phyloP scores from a whole-genome alignment of 2,888 invertebrate genomes.

The Eristalis pertinax region DNA sequence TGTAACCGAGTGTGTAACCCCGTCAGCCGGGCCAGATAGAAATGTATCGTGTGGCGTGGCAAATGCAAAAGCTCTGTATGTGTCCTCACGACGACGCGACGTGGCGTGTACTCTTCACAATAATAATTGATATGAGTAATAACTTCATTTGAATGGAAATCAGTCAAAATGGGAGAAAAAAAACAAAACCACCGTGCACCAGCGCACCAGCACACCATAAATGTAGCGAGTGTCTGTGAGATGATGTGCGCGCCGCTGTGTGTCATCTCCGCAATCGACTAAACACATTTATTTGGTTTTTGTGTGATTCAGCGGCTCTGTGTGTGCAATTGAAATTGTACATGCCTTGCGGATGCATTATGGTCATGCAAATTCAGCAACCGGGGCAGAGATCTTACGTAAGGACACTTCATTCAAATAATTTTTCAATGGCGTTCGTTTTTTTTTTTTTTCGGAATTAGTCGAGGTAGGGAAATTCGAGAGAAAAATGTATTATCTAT shows the following conservation, averaged over 20 bases:
- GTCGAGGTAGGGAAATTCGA: background rate
- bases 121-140: slow-evolving; percentile 52
- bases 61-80: background rate
- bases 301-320: background rate
- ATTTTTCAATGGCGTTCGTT: background rate
- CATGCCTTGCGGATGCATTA: background rate
- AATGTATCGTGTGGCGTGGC: background rate
- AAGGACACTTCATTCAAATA: background rate
- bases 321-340: background rate
- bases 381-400: background rate
- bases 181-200: background rate
- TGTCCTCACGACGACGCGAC: background rate
- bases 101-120: slow-evolving; percentile 31
- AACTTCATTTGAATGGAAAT: slow-evolving; percentile 38
- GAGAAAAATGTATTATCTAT: background rate
- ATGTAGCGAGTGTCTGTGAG: background rate
- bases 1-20: background rate
- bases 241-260: background rate
- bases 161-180: slow-evolving; percentile 2
- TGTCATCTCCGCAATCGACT: background rate
- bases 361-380: background rate
- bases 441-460: background rate
- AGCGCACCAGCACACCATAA: background rate
- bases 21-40: no score
- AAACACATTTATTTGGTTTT: background rate